Conservation (phyloP, 1,140 invertebrate genomes). For the Pogonognathellus flavescens region DNA sequence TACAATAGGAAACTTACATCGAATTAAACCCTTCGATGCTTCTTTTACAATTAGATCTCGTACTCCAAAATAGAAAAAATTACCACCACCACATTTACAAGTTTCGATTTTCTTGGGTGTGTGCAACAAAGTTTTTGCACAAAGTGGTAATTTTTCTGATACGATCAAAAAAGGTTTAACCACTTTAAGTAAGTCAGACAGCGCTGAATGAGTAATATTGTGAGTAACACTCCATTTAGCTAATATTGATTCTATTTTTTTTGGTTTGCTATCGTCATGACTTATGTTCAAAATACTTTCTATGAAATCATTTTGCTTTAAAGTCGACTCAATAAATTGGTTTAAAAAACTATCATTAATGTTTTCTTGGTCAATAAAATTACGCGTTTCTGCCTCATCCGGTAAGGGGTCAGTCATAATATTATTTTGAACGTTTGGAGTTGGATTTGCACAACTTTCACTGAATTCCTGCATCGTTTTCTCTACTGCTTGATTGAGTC, state of each 20-base stretch:
- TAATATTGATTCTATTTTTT: background rate
- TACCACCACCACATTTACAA: background rate
- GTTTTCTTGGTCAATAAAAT: too few species aligned
- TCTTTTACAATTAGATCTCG: background rate
- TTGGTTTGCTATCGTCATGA: too few species aligned
- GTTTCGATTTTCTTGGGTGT: slow-evolving; percentile 21
- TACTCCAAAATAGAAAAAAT: slow-evolving; percentile 53
- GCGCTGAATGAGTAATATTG: background rate
- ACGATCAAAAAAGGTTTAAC: background rate
- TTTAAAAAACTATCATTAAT: too few species aligned
- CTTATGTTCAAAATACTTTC: too few species aligned
- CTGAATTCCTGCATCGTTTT: too few species aligned
- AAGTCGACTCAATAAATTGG: too few species aligned
- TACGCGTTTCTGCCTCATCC: too few species aligned
- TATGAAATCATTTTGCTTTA: too few species aligned
- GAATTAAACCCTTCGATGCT: background rate
- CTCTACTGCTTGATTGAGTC: background rate
- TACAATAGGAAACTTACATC: background rate
- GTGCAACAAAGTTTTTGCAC: slow-evolving; percentile 18
- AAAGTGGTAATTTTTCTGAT: background rate
- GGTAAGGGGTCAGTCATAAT: too few species aligned
- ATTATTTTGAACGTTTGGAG: too few species aligned
- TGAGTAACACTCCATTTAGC: background rate
- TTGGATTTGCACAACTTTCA: too few species aligned
- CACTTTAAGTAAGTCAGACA: background rate